These are phyloP conservation scores for Heterotis niloticus DNA, from an alignment of 2,113 vertebrate genomes.

Conservation along the genomic window DNA sequence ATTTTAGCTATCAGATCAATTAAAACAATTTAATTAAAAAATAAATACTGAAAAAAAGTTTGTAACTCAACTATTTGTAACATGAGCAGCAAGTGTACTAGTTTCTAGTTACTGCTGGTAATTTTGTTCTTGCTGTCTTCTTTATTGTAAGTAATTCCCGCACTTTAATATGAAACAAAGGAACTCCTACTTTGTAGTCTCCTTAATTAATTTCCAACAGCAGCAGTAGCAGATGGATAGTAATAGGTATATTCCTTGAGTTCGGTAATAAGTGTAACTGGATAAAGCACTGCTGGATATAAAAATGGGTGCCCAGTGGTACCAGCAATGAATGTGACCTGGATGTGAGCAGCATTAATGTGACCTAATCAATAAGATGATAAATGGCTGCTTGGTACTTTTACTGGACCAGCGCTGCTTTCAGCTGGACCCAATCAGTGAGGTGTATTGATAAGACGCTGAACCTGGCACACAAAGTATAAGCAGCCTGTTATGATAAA, in stretches of 20 bases:
- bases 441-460: conserved; percentile 58
- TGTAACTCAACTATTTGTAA: too few relatives aligned
- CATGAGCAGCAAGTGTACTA: too few relatives aligned
- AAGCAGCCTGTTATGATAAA: conserved; percentile 60
- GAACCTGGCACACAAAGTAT: conserved; percentile 63
- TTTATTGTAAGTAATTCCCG: neutral
- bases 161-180: neutral
- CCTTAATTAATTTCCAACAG: conserved; percentile 16
- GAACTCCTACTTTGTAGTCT: neutral
- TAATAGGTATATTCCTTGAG: neutral
- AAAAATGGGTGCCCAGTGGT: neutral
- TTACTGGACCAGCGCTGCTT: conserved; percentile 35
- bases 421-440: conserved; percentile 29
- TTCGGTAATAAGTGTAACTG: neutral
- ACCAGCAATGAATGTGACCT: conserved; percentile 15
- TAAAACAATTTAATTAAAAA: too few relatives aligned
- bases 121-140: neutral
- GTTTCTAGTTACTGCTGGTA: too few relatives aligned
- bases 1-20: too few relatives aligned
- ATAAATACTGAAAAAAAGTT: too few relatives aligned
- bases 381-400: conserved; percentile 55
- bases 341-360: conserved; percentile 50
- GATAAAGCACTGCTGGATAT: neutral
- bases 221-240: neutral
- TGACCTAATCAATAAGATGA: conserved; percentile 41